Evolutionary conservation across 1,140 invertebrate species (phyloP), one percentile per base, ranked within the genome.

Genomic region (Euwallacea fornicatus): DNA sequence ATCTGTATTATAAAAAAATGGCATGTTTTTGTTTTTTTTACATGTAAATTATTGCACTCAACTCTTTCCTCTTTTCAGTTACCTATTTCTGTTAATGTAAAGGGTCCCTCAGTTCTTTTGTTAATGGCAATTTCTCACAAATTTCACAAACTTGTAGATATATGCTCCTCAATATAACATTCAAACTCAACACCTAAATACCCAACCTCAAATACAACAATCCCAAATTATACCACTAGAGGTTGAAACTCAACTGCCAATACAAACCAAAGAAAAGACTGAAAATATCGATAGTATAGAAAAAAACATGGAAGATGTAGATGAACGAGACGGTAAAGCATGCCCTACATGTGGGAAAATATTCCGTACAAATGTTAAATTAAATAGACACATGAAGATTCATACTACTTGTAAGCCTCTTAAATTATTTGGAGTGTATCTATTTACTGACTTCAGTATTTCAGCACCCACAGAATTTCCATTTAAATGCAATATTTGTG

Each of bases 401-500:
- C 88, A 89, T 77, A 87, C 87, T 21, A 85, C 88, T 3, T 42
- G 66, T 69, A 69, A 44, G 56, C 16, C 13, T 50, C 9, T 13
- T 50, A 33, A 33, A 4, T 50, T 6, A 50, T 50, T 50, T 50
- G 46, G 13, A 50, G 9, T 50, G 46, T 50, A 11, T 50, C 0
- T 1, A 13, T 50, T 13, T 13, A 11, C 46, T 6, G 13, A 11
- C 46, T 50, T 50, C 13, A 50, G 46, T 11, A 46, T 47, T 61
- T 42, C 13, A 70, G 69, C 56, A 43, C 62, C 64, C 2, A 65
- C n/a, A 15, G 90, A 91, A 80, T 83, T 88, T 73, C 90, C 90
- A 3, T 90, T 89, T 75, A 87, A 88, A 76, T 92, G 90, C 79
- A 86, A 83, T 73, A 83, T 90, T 66, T 92, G 90, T 80, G 85